These are phyloP conservation scores for Dynastes grantii DNA, from an alignment of 2,888 invertebrate genomes.

Conservation along the genomic window DNA sequence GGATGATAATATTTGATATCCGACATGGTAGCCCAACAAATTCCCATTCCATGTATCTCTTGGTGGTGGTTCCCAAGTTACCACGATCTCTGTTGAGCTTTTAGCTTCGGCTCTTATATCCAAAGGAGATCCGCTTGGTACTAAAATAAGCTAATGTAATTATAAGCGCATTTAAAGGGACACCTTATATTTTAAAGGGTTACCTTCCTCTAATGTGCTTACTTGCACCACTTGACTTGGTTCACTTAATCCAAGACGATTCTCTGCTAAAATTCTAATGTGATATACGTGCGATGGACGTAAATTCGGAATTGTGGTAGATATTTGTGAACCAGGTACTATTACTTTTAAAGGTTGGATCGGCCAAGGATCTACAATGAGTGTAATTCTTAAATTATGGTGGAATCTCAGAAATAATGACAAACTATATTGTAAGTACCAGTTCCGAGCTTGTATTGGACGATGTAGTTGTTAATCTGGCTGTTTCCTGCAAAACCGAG, in stretches of 20 bases:
- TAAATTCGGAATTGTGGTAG: slow-evolving; percentile 85
- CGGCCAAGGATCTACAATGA: slow-evolving; percentile 82
- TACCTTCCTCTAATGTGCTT: slow-evolving; percentile 88
- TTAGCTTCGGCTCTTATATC: slow-evolving; percentile 88
- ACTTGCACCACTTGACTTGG: slow-evolving; percentile 89
- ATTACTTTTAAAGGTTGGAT: slow-evolving; percentile 86
- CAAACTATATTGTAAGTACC: slow-evolving; percentile 70
- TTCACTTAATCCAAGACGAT: slow-evolving; percentile 89
- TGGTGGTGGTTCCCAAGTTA: slow-evolving; percentile 91
- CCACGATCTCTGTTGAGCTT: slow-evolving; percentile 87
- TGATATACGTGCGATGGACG: slow-evolving; percentile 92
- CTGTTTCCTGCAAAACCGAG: slow-evolving; percentile 92
- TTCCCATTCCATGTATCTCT: slow-evolving; percentile 91
- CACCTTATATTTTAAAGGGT: background rate
- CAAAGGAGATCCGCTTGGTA: slow-evolving; percentile 86
- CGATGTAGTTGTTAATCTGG: slow-evolving; percentile 89
- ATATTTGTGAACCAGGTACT: slow-evolving; percentile 87
- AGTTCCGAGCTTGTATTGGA: slow-evolving; percentile 90
- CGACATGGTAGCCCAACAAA: slow-evolving; percentile 89
- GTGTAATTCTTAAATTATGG: too few species aligned
- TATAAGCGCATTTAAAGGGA: background rate
- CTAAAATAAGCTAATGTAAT: slow-evolving; percentile 65
- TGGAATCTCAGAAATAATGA: background rate
- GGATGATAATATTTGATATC: slow-evolving; percentile 81
- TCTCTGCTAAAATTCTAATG: slow-evolving; percentile 90